Percentiles rank a stretch among this genome's conserved stretches.
phyloP scores from a whole-genome alignment of 1,140 invertebrate genomes.

The Calliphora vicina region DNA sequence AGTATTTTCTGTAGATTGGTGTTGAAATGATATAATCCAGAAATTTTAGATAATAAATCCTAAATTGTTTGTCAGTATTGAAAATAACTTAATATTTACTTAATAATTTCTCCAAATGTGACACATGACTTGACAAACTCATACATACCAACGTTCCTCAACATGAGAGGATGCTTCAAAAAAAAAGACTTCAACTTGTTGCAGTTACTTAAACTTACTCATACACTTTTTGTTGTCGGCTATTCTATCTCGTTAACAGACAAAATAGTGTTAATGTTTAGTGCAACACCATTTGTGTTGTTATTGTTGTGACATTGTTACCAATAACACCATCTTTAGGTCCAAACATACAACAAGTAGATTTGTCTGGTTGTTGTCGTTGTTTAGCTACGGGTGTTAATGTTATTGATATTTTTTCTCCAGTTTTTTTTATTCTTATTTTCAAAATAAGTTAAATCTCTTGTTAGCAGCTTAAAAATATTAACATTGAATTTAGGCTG shows the following conservation, averaged over 20 bases:
- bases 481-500: neutral
- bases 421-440: neutral
- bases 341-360: neutral
- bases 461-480: neutral
- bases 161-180: too few relatives aligned
- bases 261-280: slow-evolving; percentile 5
- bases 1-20: too few relatives aligned
- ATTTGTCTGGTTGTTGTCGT: neutral
- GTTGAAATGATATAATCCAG: too few relatives aligned
- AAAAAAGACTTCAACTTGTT: too few relatives aligned
- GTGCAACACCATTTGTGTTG: slow-evolving; percentile 2
- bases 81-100: too few relatives aligned
- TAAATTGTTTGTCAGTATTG: too few relatives aligned
- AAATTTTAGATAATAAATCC: too few relatives aligned
- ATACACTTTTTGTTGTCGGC: neutral
- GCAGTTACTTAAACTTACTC: too few relatives aligned
- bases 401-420: neutral
- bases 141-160: too few relatives aligned
- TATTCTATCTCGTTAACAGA: slow-evolving; percentile 1
- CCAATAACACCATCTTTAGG: slow-evolving; percentile 9
- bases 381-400: neutral
- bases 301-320: neutral
- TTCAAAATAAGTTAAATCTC: neutral
- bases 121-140: too few relatives aligned
- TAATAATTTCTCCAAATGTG: too few relatives aligned